Evolutionary conservation across 2,797 vertebrate genomes (phyloP).

Genomic region (Gorsachius magnificus): DNA sequence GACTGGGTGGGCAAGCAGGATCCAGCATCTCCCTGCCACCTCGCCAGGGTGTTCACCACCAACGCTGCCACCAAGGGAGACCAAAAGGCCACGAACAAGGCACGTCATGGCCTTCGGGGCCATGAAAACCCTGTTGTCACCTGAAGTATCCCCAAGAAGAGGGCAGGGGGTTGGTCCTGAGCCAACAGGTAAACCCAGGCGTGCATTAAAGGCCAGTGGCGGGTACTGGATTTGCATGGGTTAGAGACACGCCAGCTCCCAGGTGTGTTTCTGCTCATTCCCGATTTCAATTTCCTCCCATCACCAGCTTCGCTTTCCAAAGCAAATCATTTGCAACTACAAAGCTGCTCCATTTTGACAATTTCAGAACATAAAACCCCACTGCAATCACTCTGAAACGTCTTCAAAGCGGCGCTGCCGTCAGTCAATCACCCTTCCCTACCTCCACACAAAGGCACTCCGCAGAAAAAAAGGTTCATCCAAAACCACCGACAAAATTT

Average conservation of each 20-base stretch:
- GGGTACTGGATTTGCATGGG: not conserved
- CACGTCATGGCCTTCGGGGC: not conserved
- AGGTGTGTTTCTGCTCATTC: not conserved
- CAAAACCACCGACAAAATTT: not conserved
- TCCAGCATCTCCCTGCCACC: not conserved
- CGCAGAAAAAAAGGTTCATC: not conserved
- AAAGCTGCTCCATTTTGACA: conserved; percentile 21
- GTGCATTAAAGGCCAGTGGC: fast-evolving
- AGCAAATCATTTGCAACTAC: conserved; percentile 23
- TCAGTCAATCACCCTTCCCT: not conserved
- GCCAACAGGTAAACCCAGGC: not conserved
- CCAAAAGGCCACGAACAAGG: fast-evolving
- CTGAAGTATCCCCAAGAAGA: not conserved
- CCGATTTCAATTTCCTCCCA: not conserved
- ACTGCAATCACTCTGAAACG: not conserved
- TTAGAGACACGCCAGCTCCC: not conserved
- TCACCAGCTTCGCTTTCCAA: not conserved
- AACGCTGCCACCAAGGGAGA: not conserved
- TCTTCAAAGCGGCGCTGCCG: not conserved
- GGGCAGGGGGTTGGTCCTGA: not conserved
- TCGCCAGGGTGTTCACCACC: not conserved
- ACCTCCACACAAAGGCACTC: not conserved
- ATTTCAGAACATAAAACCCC: conserved; percentile 13
- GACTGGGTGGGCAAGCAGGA: not conserved
- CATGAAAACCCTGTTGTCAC: not conserved